A percentile compares a stretch with the other conserved stretches of the same genome.
phyloP scores from a whole-genome alignment of 1,140 invertebrate genomes.

The Drosophila bipectinata region DNA sequence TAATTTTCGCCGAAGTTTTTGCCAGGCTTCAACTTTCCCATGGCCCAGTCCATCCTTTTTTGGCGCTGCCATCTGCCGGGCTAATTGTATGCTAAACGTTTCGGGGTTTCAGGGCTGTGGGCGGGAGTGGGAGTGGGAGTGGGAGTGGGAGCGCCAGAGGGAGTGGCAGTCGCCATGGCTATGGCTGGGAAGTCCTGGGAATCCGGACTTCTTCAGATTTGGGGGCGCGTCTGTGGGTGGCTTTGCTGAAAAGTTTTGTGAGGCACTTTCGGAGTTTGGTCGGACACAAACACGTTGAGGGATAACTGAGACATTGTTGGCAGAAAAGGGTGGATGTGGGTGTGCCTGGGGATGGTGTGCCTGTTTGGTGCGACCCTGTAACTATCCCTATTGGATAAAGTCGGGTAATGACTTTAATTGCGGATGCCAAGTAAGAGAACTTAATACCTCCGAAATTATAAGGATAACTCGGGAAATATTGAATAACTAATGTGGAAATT shows the following conservation, averaged over 20 bases:
- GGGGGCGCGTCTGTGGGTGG: conserved; percentile 27
- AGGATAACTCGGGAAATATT: conserved; percentile 8
- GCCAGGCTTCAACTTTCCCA: conserved; percentile 51
- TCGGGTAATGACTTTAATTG: conserved; percentile 75
- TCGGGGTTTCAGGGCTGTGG: conserved; percentile 16
- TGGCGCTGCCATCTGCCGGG: conserved; percentile 52
- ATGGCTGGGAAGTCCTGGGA: conserved; percentile 21
- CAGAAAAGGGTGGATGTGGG: not conserved
- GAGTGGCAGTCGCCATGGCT: conserved; percentile 11
- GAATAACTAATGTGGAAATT: conserved; percentile 1
- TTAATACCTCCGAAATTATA: conserved; percentile 12
- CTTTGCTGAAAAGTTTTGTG: conserved; percentile 64
- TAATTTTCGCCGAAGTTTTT: conserved; percentile 78
- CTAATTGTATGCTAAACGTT: conserved; percentile 82
- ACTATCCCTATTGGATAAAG: conserved; percentile 62
- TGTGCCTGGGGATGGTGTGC: conserved; percentile 3
- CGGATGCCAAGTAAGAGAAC: conserved; percentile 10
- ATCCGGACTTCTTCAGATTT: conserved; percentile 43
- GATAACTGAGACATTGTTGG: conserved; percentile 58
- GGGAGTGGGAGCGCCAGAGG: not conserved
- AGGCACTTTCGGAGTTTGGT: conserved; percentile 53
- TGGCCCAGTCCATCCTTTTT: not conserved
- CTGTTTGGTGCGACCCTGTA: not conserved
- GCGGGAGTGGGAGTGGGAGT: not conserved
- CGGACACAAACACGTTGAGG: conserved; percentile 15